These are phyloP conservation scores for Hyperopisus bebe DNA, from an alignment of 2,113 vertebrate genomes.

Conservation along the genomic window DNA sequence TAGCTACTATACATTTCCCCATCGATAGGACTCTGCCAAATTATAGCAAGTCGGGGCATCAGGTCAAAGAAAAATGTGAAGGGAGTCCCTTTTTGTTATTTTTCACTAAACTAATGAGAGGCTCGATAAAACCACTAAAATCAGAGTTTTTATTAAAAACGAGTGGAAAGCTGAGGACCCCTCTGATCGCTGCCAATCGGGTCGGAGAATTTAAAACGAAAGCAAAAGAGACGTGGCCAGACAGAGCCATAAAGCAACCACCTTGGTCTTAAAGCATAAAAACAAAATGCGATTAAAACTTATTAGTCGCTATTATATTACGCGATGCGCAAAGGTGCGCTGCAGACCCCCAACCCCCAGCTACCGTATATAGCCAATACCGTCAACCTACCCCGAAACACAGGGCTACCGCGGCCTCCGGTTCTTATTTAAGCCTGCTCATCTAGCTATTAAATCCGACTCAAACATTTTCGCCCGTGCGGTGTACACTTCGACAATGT, in stretches of 20 bases:
- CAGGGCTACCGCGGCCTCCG: background rate
- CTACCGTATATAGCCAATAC: background rate
- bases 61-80: background rate
- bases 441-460: background rate
- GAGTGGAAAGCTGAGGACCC: background rate
- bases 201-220: background rate
- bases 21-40: background rate
- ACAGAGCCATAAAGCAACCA: background rate
- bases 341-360: background rate
- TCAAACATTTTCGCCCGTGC: background rate
- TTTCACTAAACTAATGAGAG: background rate
- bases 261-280: background rate
- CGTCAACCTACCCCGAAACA: background rate
- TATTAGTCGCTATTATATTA: background rate
- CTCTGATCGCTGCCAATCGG: background rate
- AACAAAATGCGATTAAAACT: background rate
- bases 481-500: background rate
- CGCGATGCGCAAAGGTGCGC: background rate
- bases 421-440: background rate
- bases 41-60: background rate
- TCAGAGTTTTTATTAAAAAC: background rate
- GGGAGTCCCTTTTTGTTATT: background rate
- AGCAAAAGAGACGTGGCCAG: background rate
- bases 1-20: background rate
- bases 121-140: background rate